Percentiles rank a stretch among this genome's conserved stretches.
These are phyloP conservation scores for Brachyptera risi DNA, from an alignment of 2,888 invertebrate genomes.

Conservation along the genomic window DNA sequence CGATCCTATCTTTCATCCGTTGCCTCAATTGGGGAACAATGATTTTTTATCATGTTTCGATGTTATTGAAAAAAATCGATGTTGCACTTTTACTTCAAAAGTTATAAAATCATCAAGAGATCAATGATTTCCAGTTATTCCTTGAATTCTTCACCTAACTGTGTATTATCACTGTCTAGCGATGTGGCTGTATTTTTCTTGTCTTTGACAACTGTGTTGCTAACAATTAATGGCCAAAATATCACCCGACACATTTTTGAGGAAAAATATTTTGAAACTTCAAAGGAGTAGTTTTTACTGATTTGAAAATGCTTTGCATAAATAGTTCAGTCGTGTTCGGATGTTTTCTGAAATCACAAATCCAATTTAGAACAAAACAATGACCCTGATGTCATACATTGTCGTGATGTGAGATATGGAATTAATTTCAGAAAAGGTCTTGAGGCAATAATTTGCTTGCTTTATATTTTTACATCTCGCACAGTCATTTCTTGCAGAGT, in stretches of 20 bases:
- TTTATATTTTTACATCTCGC: background rate
- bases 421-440: background rate
- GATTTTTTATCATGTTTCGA: too few relatives aligned
- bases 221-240: background rate
- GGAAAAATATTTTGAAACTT: background rate
- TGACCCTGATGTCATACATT: background rate
- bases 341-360: background rate
- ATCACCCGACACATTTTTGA: slow-evolving; percentile 2
- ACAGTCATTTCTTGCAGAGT: background rate
- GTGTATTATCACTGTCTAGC: too few relatives aligned
- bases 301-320: slow-evolving; percentile 12
- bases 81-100: too few relatives aligned
- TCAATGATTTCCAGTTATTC: too few relatives aligned
- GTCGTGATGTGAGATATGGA: background rate
- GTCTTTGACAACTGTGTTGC: background rate
- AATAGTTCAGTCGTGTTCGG: background rate
- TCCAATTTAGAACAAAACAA: background rate
- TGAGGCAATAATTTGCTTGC: slow-evolving; percentile 2
- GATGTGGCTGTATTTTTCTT: background rate
- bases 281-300: background rate
- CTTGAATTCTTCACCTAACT: too few relatives aligned
- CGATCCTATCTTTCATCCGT: too few relatives aligned
- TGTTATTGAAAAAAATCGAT: too few relatives aligned
- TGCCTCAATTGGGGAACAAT: too few relatives aligned
- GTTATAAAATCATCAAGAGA: too few relatives aligned